A percentile compares a stretch with the other conserved stretches of the same genome.
phyloP scores from a whole-genome alignment of 2,888 invertebrate species.

The Loripinus fragilis region DNA sequence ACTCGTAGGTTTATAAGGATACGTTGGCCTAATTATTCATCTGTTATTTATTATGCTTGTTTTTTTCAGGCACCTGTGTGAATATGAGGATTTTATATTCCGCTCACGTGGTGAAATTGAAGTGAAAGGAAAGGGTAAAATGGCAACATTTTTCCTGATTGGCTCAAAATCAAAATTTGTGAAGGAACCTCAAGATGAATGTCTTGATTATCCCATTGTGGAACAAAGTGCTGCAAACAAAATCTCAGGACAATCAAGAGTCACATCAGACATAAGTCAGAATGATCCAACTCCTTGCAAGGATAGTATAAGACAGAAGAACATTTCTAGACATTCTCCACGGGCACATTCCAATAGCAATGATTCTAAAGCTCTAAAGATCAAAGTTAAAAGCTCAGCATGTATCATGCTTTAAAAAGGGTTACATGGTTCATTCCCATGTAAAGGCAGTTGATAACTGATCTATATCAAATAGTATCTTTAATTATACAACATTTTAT shows the following conservation, averaged over 20 bases:
- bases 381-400: not conserved
- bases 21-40: too few relatives aligned
- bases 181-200: slow-evolving; percentile 67
- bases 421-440: too few relatives aligned
- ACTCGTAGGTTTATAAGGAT: too few relatives aligned
- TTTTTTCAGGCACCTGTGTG: slow-evolving; percentile 44
- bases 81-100: slow-evolving; percentile 42
- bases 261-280: too few relatives aligned
- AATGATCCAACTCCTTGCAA: too few relatives aligned
- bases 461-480: too few relatives aligned
- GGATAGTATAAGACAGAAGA: too few relatives aligned
- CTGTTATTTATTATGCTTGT: too few relatives aligned
- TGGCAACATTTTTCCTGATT: slow-evolving; percentile 72
- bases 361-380: not conserved
- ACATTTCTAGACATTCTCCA: not conserved
- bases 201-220: slow-evolving; percentile 23
- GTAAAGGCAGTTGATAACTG: too few relatives aligned
- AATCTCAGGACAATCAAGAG: not conserved
- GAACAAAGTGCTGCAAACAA: not conserved
- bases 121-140: slow-evolving; percentile 74
- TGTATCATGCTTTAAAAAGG: too few relatives aligned
- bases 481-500: too few relatives aligned
- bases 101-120: slow-evolving; percentile 66
- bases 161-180: slow-evolving; percentile 41
- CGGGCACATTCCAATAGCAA: not conserved